Base-by-base conservation (phyloP, 1,140 invertebrate species). In the Rhagoletis pomonella region DNA sequence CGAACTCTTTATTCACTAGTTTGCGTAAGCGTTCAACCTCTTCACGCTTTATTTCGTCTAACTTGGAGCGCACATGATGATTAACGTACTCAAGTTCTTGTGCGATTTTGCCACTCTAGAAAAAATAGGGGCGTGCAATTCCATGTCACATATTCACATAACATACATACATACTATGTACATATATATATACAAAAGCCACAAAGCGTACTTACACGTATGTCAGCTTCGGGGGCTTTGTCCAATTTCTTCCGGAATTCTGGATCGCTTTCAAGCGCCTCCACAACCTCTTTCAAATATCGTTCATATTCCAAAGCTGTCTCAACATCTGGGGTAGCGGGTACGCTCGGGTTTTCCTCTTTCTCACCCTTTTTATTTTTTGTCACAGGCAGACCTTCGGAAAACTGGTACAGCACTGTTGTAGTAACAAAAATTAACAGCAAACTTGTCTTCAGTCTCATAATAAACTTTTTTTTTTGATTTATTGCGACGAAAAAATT, bases 1-100 rank as follows among this genome's bases (percentile, higher is more conserved):
- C 96, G 92, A 95, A 95, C 93, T 97, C 89, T 94, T 95, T 94
- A 88, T 95, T 94, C 89, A 95, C 95, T 50, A 97, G 93, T 87
- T 96, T 95, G 19, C 96, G 95, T 1, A 99, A 93, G 90, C 96
- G 94, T 77, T 98, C 96, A 67, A 99, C 89, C 94, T 99, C 98
- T 55, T 95, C 94, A 81, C 98, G 94, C 93, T 99, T 99, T 19
- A 99, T 95, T 94, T 99, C 98, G 93, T 99, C 98, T 39, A 99
- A 93, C 93, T 96, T 97, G 2, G 96, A 96, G 89, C 98, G 95
- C 0, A 99, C 95, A 91, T 97, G 95, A 91, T 98, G 97, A 91
- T 96, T 96, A 0, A 99, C 97, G 92, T 97, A 97, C 90, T 99
- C 97, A 87, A 99, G 93, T 90, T 99, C 96, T 86, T 96, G 94